Base-by-base conservation (phyloP, 2,113 vertebrate species). In the Zeus faber region DNA sequence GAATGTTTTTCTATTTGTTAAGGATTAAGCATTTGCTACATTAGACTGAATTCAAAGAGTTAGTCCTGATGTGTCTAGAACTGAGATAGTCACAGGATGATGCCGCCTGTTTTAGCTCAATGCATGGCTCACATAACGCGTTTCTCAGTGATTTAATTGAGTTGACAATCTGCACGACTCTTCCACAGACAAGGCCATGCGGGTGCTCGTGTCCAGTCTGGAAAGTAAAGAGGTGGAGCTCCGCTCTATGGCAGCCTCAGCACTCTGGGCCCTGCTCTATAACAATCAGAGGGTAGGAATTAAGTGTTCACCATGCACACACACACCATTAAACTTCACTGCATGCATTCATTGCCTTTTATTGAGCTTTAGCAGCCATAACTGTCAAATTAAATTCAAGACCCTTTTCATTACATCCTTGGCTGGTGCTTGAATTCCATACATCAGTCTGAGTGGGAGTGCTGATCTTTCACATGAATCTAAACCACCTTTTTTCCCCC, bases 261-360 rank as follows among this genome's bases (percentile, higher is more conserved):
- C 94, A 0, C 88, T 99, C 23, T 99, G 97, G 95, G 95, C 97
- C 33, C 86, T 99, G 56, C 85, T 92, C 49, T 89, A 97, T 81
- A 97, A 95, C 77, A 93, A 86, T 68, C 97, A 97, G 37, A 97
- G 93, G 95, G 97, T 98, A 85, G 52, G n/a, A n/a, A n/a, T n/a
- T n/a, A n/a, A 29, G 9, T 29, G 27, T 5, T 9, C 4, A 29
- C 9, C 27, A 29, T 9, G 4, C 29, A 51, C 29, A 20, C 48
- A 25, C 50, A 37, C 14, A 21, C 3, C 3, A 37, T 37, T 11
- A 26, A 62, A 24, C 17, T 24, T 55, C 16, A 13, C 52, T 10
- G 13, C 25, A 40, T 41, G 21, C 6, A 9, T 60, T 70, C 64
- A 62, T 26, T 35, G 18, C 22, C 33, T 50, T 1, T 9, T 50